Conservation (phyloP, 2,113 vertebrate genomes). For the Hippolais icterina region DNA sequence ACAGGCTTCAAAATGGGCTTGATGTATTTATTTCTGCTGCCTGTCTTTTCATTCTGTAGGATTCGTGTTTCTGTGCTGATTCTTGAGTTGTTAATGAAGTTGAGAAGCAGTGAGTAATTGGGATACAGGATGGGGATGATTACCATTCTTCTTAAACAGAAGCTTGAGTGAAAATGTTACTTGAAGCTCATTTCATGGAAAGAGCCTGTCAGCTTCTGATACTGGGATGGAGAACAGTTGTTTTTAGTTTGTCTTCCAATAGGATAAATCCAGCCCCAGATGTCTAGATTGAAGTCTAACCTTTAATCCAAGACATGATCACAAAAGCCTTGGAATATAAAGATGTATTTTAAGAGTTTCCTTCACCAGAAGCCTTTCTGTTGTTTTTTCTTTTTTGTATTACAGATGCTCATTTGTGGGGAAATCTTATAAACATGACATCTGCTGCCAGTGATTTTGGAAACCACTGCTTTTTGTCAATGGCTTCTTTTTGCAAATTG, state of each 20-base stretch:
- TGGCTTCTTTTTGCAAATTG: background rate
- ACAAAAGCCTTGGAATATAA: background rate
- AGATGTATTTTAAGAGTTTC: background rate
- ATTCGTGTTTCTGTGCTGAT: background rate
- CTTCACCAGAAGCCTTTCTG: background rate
- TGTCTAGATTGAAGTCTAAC: background rate
- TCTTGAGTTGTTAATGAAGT: conserved; percentile 16
- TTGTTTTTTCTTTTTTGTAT: background rate
- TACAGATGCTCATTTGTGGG: background rate
- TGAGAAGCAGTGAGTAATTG: conserved; percentile 34
- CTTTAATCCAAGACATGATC: background rate
- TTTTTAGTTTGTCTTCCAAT: background rate
- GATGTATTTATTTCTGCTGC: background rate
- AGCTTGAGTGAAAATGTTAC: conserved; percentile 1
- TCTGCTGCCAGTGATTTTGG: background rate
- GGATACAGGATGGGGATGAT: background rate
- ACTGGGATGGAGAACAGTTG: background rate
- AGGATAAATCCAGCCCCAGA: background rate
- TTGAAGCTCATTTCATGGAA: conserved; percentile 41
- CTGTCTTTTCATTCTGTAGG: background rate
- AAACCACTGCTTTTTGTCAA: background rate
- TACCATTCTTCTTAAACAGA: conserved; percentile 41
- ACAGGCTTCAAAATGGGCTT: background rate
- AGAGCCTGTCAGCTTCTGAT: background rate
- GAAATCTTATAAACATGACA: background rate